A percentile compares a stretch with the other conserved stretches of the same genome.
Conservation (phyloP, 2,113 vertebrate species). For the Menura novaehollandiae region DNA sequence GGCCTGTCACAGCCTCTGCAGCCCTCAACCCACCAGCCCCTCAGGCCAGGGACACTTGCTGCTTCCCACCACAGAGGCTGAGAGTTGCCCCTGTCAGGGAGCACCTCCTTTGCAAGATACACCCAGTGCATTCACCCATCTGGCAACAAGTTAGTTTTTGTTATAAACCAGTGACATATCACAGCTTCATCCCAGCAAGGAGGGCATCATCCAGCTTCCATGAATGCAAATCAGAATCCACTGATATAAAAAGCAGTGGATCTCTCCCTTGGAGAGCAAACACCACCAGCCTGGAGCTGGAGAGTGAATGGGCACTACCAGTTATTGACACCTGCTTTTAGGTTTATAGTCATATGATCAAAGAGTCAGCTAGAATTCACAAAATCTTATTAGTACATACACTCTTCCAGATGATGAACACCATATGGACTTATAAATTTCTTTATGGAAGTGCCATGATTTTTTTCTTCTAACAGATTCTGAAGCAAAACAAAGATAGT, state of each 20-base stretch:
- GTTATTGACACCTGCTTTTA: neutral
- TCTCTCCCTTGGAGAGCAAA: neutral
- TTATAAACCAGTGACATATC: neutral
- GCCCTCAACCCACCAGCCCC: neutral
- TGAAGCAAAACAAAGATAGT: neutral
- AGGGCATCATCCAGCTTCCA: neutral
- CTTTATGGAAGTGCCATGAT: neutral
- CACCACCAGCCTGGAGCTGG: neutral
- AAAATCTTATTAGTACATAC: neutral
- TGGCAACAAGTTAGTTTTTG: neutral
- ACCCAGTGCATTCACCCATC: neutral
- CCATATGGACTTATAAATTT: neutral
- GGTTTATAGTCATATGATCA: neutral
- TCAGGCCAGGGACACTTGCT: neutral
- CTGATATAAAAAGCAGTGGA: neutral
- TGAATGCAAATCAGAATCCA: neutral
- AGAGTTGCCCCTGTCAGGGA: neutral
- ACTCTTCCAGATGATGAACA: neutral
- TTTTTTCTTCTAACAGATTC: neutral
- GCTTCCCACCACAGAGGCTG: neutral
- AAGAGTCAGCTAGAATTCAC: neutral
- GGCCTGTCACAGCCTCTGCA: neutral
- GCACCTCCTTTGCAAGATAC: neutral
- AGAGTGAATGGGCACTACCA: neutral
- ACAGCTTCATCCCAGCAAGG: neutral